Base-by-base conservation (phyloP, 2,888 invertebrate species). In the Archips crataeganus region DNA sequence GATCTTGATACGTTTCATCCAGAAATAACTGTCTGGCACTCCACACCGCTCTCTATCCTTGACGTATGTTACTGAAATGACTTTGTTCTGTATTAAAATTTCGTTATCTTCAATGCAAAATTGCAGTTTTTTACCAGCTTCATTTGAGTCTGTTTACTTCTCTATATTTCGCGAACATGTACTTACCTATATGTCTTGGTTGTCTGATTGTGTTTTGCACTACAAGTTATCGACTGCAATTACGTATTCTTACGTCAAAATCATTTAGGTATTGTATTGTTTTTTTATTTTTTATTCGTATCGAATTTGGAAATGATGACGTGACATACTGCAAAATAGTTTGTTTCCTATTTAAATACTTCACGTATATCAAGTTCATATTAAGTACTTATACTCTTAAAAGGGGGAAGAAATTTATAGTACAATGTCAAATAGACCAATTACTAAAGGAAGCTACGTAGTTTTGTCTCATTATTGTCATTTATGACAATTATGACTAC, bases 1-100 rank as follows among this genome's bases (percentile, higher is more conserved):
- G 87, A 87, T 88, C 87, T 88, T 89, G 86, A 80, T 79, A 65
- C 74, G 73, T 76, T 77, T 77, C 77, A 76, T 84, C 82, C 88
- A 87, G 85, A 92, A 93, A 93, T 93, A 93, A 88, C 86, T 81
- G 78, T 87, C 92, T 93, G 92, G 92, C 92, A 92, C 84, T 81
- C 77, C 77, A 75, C 80, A 75, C 81, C 75, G 77, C 75, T 75
- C 76, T 82, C 75, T 87, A 90, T 87, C 92, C 93, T 93, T 93
- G 84, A 80, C 77, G 77, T 79, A 76, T 78, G 66, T 73, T 75
- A 70, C 75, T 75, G 76, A 75, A 68, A 76, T 74, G 85, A 83
- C 54, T 32, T 39, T 65, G 65, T 51, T 51, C 49, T 51, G 51
- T 65, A 51, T 65, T 51, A 51, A 65, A 65, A 5, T 51, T 65